Conservation (phyloP, 1,140 invertebrate genomes). For the Oscheius sp. region DNA sequence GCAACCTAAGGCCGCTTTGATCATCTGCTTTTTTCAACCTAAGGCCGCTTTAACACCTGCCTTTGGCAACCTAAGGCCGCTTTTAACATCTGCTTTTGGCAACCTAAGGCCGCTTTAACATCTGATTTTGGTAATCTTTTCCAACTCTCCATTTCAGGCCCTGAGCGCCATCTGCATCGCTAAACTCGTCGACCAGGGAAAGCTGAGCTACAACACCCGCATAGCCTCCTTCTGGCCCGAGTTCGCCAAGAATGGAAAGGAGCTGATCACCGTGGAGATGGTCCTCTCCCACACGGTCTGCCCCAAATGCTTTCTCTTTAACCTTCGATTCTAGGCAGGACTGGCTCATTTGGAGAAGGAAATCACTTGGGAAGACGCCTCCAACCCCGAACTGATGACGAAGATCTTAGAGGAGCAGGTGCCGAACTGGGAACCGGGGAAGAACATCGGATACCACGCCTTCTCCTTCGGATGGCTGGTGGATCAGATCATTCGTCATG, state of each 20-base stretch:
- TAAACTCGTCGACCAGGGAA: slow-evolving; percentile 60
- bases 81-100: too few relatives aligned
- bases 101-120: background rate
- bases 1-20: too few relatives aligned
- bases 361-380: slow-evolving; percentile 28
- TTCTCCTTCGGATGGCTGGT: slow-evolving; percentile 62
- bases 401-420: slow-evolving; percentile 32
- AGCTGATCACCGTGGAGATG: slow-evolving; percentile 55
- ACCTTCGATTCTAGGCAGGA: too few relatives aligned
- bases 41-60: too few relatives aligned
- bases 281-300: slow-evolving; percentile 22
- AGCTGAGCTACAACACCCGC: slow-evolving; percentile 56
- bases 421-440: slow-evolving; percentile 45
- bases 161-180: slow-evolving; percentile 56
- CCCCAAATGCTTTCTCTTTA: background rate
- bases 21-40: too few relatives aligned
- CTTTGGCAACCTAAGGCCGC: too few relatives aligned
- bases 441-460: slow-evolving; percentile 61
- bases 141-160: slow-evolving; percentile 35
- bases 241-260: slow-evolving; percentile 62
- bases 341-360: slow-evolving; percentile 11
- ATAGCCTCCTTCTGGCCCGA: slow-evolving; percentile 62
- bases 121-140: background rate
- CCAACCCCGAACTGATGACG: slow-evolving; percentile 22
- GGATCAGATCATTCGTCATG: slow-evolving; percentile 59